Base-by-base conservation (phyloP, 2,888 invertebrate genomes). In the Drosophila maculinotata region DNA sequence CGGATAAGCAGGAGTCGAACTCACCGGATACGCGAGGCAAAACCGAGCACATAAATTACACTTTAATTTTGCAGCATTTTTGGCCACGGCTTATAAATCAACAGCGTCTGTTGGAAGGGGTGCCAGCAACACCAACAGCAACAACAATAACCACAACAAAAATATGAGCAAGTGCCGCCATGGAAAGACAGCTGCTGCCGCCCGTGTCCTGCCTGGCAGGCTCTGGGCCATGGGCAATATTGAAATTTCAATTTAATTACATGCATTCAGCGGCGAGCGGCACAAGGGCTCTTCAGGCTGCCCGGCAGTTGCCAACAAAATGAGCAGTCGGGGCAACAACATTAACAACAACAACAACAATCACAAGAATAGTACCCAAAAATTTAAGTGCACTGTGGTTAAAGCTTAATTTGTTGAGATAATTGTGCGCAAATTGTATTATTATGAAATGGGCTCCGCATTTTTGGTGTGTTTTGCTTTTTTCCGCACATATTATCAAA, bases 31-130 rank as follows among this genome's bases (percentile, higher is more conserved):
- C 59, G 63, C 77, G 60, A 30, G 58, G 41, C 57, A 59, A 62
- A 66, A 57, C 74, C 73, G 81, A 82, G 79, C 82, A 79, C 88
- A 89, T 90, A 90, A 90, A 90, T 90, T 90, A 83, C 84, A 83
- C 80, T 89, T 88, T 89, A 90, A 89, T 88, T 89, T 90, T 89
- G 73, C 79, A 81, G 79, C 88, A 89, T 90, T 90, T 81, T 85
- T 82, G 88, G 90, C 89, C 81, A 89, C 86, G 89, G 90, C 84
- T 89, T 89, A 90, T 90, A 90, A 90, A 90, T 90, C 89, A 90
- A 80, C 79, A 76, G 56, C 70, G 70, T 77, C 51, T 53, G 42
- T 38, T 45, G 62, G 49, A 26, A 36, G 31, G 15, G 45, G 28
- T 9, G 33, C 48, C 17, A 26, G 10, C 25, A 64, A 30, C 20